Evolutionary conservation across 2,888 invertebrate genomes (phyloP).

Genomic region (Melieria omissa): DNA sequence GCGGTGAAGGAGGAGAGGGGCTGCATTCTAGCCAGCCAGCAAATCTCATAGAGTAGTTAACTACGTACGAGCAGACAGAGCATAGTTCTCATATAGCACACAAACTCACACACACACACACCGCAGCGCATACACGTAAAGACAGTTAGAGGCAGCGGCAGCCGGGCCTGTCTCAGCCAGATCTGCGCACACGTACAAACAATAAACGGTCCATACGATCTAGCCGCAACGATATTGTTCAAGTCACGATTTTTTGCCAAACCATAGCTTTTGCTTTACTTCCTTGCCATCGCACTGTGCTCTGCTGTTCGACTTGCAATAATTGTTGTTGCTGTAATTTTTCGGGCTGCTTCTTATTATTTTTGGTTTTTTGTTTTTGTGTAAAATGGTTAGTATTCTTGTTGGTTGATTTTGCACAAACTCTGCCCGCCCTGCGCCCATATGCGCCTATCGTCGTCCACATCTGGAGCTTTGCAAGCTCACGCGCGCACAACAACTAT

Average conservation of each 20-base stretch:
- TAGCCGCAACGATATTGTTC: constrained; percentile 63
- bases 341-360: background rate
- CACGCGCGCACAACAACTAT: background rate
- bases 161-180: background rate
- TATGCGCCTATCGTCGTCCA: constrained; percentile 25
- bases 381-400: background rate
- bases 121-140: background rate
- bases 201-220: constrained; percentile 54
- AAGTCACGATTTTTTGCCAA: constrained; percentile 62
- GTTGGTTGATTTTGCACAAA: constrained; percentile 7
- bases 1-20: too few species aligned
- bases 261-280: constrained; percentile 27
- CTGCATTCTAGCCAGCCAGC: too few species aligned
- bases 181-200: constrained; percentile 27
- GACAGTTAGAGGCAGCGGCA: background rate
- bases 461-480: constrained; percentile 31
- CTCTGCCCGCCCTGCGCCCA: constrained; percentile 16
- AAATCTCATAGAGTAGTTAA: background rate
- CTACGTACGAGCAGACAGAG: constrained; percentile 3
- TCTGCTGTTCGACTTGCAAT: background rate
- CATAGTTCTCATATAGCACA: constrained; percentile 14
- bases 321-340: constrained; percentile 10
- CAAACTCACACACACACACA: background rate
- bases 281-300: constrained; percentile 9
- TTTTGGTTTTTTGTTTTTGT: background rate